Evolutionary conservation across 2,113 vertebrate species (phyloP).

Genomic region (Strix uralensis): DNA sequence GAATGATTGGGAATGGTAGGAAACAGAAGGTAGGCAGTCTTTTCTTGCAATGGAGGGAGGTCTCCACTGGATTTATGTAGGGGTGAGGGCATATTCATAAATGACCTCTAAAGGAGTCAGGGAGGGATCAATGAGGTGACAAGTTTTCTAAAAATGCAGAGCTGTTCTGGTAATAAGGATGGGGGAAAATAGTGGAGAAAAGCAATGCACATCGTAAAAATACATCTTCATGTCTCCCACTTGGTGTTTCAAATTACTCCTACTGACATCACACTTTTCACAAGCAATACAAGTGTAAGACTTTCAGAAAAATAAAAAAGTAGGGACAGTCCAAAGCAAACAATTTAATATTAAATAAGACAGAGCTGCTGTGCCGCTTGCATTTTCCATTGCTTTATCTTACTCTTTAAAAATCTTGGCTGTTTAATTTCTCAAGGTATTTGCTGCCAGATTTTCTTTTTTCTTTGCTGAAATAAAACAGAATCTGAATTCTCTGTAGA

Average conservation of each 20-base stretch:
- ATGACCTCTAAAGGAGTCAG: neutral
- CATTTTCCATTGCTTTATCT: neutral
- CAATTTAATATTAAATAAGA: neutral
- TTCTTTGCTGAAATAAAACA: neutral
- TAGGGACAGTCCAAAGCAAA: neutral
- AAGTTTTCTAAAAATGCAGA: neutral
- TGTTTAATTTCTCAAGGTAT: neutral
- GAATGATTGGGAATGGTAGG: neutral
- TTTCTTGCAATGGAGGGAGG: neutral
- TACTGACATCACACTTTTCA: neutral
- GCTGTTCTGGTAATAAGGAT: neutral
- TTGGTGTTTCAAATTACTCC: neutral
- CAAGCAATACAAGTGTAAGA: neutral
- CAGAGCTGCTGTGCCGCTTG: neutral
- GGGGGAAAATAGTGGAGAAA: neutral
- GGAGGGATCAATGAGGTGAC: neutral
- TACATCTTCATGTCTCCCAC: neutral
- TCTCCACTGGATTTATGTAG: neutral
- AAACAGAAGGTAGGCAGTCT: neutral
- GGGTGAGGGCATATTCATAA: neutral
- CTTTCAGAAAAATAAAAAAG: neutral
- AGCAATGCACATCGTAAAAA: neutral
- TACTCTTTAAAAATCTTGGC: neutral
- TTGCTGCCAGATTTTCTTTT: constrained; percentile 13
- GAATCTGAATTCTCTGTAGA: neutral